phyloP scores from a whole-genome alignment of 2,797 vertebrate genomes.

The Phylloscopus collybita region DNA sequence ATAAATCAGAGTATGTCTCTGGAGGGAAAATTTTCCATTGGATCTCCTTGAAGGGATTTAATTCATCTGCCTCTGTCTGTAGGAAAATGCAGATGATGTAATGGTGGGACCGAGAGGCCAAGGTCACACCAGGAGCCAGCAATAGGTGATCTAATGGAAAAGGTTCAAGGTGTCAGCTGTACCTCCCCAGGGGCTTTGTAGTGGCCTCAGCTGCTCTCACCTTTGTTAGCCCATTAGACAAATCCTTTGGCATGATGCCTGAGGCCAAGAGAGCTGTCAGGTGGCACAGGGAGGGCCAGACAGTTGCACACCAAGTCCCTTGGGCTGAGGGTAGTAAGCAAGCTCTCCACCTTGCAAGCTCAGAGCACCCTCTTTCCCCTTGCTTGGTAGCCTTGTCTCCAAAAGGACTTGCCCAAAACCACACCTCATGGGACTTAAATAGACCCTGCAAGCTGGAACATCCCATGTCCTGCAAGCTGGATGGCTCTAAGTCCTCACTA shows the following conservation, averaged over 20 bases:
- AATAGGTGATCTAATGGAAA: conserved; percentile 24
- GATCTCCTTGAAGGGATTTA: not conserved
- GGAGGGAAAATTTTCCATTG: not conserved
- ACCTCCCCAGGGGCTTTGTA: not conserved
- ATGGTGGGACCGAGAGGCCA: not conserved
- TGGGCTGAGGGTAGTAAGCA: not conserved
- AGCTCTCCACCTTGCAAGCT: not conserved
- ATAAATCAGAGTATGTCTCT: not conserved
- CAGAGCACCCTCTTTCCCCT: not conserved
- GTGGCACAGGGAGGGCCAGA: not conserved
- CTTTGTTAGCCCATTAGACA: not conserved
- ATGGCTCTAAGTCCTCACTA: not conserved
- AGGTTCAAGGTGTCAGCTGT: not conserved
- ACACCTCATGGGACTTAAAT: not conserved
- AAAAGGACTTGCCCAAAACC: not conserved
- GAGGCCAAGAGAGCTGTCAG: not conserved
- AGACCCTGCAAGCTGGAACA: not conserved
- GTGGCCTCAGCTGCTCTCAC: not conserved
- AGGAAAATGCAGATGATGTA: not conserved
- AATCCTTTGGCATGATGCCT: not conserved
- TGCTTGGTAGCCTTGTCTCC: not conserved
- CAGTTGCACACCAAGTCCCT: not conserved
- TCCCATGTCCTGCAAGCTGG: not conserved
- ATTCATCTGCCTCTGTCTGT: not conserved
- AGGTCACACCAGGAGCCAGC: not conserved